Conservation (phyloP, 2,888 invertebrate species). For the Pyrrhosoma nymphula region DNA sequence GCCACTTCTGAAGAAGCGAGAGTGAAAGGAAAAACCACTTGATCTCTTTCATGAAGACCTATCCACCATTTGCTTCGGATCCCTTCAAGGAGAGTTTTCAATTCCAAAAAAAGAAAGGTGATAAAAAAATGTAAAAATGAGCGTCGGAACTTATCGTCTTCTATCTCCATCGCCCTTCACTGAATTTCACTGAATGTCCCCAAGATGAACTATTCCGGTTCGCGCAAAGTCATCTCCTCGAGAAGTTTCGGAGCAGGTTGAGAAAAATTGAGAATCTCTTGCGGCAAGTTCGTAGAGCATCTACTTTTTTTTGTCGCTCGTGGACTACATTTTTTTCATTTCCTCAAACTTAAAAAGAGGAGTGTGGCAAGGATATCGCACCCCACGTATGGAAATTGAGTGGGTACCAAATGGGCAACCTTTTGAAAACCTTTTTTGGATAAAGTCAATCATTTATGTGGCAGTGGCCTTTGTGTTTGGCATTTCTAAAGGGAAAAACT, state of each 20-base stretch:
- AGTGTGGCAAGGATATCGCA: neutral
- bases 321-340: neutral
- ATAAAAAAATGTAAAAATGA: too few relatives aligned
- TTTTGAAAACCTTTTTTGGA: too few relatives aligned
- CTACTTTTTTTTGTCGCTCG: neutral
- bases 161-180: neutral
- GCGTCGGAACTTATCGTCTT: neutral
- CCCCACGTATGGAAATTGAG: neutral
- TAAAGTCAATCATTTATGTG: too few relatives aligned
- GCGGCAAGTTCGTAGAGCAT: constrained; percentile 5
- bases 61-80: neutral
- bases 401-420: too few relatives aligned
- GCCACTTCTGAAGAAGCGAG: neutral
- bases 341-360: neutral
- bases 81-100: neutral
- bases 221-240: neutral
- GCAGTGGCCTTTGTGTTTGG: too few relatives aligned
- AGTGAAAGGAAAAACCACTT: neutral
- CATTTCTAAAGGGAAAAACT: too few relatives aligned
- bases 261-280: neutral
- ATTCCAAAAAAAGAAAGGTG: neutral
- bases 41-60: neutral
- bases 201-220: neutral
- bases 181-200: neutral
- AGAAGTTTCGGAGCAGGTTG: neutral